phyloP scores from a whole-genome alignment of 2,113 vertebrate genomes.

The Pyrgilauda ruficollis region DNA sequence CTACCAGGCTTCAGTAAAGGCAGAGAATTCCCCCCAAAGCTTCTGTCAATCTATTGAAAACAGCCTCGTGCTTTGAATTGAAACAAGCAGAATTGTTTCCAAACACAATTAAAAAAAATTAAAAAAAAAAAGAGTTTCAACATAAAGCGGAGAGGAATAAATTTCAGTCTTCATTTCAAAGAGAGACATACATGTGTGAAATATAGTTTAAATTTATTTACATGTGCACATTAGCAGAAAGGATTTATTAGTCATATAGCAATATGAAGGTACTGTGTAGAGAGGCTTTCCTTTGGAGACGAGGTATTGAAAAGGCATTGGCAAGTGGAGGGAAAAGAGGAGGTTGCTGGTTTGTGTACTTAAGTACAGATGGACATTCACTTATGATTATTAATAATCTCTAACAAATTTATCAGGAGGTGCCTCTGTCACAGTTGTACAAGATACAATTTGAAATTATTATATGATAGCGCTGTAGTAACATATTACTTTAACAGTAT shows the following conservation, averaged over 20 bases:
- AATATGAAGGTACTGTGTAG: not conserved
- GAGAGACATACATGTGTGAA: not conserved
- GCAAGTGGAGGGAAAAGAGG: not conserved
- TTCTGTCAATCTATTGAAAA: constrained; percentile 64
- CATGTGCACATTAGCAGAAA: not conserved
- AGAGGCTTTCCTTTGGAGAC: not conserved
- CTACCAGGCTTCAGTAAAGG: constrained; percentile 3
- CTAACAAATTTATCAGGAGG: not conserved
- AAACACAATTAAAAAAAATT: not conserved
- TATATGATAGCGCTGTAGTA: not conserved
- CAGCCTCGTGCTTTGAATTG: constrained; percentile 33
- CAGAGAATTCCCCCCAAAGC: constrained; percentile 44
- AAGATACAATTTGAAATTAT: not conserved
- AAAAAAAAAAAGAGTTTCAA: constrained; percentile 28
- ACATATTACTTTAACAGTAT: not conserved
- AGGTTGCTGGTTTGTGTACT: not conserved
- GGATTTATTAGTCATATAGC: not conserved
- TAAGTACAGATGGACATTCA: not conserved
- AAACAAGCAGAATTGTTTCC: constrained; percentile 54
- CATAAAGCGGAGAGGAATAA: constrained; percentile 35
- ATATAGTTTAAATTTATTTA: not conserved
- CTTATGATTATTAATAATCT: not conserved
- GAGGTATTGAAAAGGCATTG: not conserved
- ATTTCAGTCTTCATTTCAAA: not conserved
- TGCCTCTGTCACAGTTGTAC: not conserved